phyloP scores from a whole-genome alignment of 2,888 invertebrate species.

The Schrankia costaestrigalis region DNA sequence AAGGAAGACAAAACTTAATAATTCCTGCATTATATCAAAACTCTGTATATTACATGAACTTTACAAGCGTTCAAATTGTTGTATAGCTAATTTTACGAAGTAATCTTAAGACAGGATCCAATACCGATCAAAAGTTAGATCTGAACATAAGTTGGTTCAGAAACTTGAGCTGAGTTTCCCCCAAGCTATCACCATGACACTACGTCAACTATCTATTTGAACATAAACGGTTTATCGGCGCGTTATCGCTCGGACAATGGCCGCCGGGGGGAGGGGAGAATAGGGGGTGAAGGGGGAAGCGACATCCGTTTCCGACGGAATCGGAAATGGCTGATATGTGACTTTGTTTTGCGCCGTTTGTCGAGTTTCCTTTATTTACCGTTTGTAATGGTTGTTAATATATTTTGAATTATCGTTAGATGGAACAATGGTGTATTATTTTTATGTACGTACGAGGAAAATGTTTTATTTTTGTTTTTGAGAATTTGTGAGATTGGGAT shows the following conservation, averaged over 20 bases:
- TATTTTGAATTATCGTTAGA: conserved; percentile 28
- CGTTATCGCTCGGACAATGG: conserved; percentile 35
- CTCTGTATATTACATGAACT: no score
- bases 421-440: conserved; percentile 7
- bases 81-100: no score
- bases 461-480: conserved; percentile 1
- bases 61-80: no score
- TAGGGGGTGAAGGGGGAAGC: conserved; percentile 12
- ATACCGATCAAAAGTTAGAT: no score
- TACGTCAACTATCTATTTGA: conserved; percentile 36
- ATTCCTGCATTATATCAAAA: no score
- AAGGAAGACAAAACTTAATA: no score
- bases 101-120: no score
- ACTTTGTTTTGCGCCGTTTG: conserved; percentile 56
- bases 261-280: conserved; percentile 10
- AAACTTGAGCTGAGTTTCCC: not conserved
- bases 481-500: no score
- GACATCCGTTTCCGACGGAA: conserved; percentile 51
- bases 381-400: conserved; percentile 31
- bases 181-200: conserved; percentile 14
- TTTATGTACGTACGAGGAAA: conserved; percentile 7
- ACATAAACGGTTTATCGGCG: conserved; percentile 40
- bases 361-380: conserved; percentile 36
- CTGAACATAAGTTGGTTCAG: no score
- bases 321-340: conserved; percentile 58